Conservation (phyloP, 2,113 vertebrate species). For the Pterophyllum scalare region DNA sequence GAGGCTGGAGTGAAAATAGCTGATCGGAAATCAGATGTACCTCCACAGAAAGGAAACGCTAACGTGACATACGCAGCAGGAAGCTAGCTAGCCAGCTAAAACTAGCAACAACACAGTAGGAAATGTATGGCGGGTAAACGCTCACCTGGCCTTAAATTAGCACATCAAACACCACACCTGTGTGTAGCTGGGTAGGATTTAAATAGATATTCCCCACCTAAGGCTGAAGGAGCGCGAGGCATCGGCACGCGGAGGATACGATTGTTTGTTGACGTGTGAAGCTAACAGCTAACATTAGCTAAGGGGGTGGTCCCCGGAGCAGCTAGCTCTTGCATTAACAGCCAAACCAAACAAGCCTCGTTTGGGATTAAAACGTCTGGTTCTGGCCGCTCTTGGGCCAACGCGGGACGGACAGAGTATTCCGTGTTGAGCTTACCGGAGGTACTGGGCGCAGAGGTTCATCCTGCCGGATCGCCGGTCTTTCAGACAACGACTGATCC, state of each 20-base stretch:
- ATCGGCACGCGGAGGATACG: neutral
- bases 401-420: rapidly evolving
- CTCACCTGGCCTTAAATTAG: neutral
- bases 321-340: slow-evolving; percentile 59
- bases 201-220: rapidly evolving
- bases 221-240: neutral
- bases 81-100: slow-evolving; percentile 42
- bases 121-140: slow-evolving; percentile 24
- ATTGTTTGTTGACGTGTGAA: slow-evolving; percentile 53
- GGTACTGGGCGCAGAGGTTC: slow-evolving; percentile 82
- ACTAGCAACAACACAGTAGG: slow-evolving; percentile 34
- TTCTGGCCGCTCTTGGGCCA: rapidly evolving
- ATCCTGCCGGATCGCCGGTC: slow-evolving; percentile 75
- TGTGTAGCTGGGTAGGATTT: rapidly evolving
- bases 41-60: slow-evolving; percentile 5
- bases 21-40: neutral
- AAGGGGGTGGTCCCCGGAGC: slow-evolving; percentile 38
- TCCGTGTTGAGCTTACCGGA: slow-evolving; percentile 64
- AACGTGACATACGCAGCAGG: slow-evolving; percentile 46
- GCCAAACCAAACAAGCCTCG: slow-evolving; percentile 33
- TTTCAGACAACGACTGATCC: slow-evolving; percentile 70
- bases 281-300: slow-evolving; percentile 34
- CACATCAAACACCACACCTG: neutral
- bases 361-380: rapidly evolving
- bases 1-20: neutral